Evolutionary conservation across 2,113 vertebrate species (phyloP).

Genomic region (rat (Rattus norvegicus)): DNA sequence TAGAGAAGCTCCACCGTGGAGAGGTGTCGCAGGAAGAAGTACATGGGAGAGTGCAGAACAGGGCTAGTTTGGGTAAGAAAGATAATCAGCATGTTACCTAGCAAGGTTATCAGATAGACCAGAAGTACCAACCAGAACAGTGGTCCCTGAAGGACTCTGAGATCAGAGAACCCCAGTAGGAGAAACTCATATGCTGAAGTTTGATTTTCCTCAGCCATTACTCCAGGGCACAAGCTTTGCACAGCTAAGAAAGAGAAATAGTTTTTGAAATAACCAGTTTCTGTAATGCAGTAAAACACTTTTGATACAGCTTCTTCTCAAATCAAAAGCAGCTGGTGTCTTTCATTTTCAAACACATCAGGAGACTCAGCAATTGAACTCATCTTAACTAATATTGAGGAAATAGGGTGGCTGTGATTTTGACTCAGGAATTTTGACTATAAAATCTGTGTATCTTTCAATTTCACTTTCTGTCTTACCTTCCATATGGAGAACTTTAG

Average conservation of each 20-base stretch:
- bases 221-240: not conserved
- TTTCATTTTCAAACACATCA: not conserved
- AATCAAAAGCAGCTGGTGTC: not conserved
- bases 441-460: not conserved
- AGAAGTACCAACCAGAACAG: slow-evolving; percentile 69
- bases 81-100: slow-evolving; percentile 72
- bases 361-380: not conserved
- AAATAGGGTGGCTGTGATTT: not conserved
- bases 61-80: slow-evolving; percentile 54
- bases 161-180: slow-evolving; percentile 74
- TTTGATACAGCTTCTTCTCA: not conserved
- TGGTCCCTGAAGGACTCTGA: slow-evolving; percentile 22
- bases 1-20: slow-evolving; percentile 72
- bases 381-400: not conserved
- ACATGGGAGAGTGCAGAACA: slow-evolving; percentile 62
- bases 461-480: not conserved
- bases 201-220: slow-evolving; percentile 60
- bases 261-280: not conserved
- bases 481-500: not conserved
- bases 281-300: not conserved
- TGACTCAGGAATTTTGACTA: not conserved
- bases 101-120: slow-evolving; percentile 66
- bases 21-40: slow-evolving; percentile 73
- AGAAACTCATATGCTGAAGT: slow-evolving; percentile 65
- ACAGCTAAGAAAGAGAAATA: not conserved